phyloP scores from a whole-genome alignment of 2,888 invertebrate genomes.

The Scaptomyza cyrtandrae region DNA sequence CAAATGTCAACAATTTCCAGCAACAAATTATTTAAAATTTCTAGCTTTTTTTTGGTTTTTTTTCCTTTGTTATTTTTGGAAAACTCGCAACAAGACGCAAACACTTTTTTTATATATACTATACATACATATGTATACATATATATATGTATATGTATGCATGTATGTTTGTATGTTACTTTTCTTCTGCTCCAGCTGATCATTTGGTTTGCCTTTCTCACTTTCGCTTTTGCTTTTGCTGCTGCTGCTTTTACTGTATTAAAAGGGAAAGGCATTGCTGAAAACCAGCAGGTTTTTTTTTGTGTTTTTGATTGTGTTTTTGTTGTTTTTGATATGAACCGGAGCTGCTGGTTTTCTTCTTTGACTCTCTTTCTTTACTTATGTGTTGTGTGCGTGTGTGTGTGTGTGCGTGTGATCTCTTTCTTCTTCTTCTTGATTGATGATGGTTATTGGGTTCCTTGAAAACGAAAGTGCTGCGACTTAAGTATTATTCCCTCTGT shows the following conservation, averaged over 20 bases:
- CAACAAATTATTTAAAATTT: slow-evolving; percentile 46
- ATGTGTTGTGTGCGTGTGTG: too few species aligned
- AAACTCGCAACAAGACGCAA: slow-evolving; percentile 2
- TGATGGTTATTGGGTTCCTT: slow-evolving; percentile 18
- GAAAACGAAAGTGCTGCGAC: slow-evolving; percentile 53
- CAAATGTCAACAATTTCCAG: slow-evolving; percentile 53
- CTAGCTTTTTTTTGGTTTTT: slow-evolving; percentile 4
- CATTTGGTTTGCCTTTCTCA: slow-evolving; percentile 37
- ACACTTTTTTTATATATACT: too few species aligned
- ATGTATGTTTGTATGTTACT: background rate
- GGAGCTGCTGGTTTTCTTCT: slow-evolving; percentile 6
- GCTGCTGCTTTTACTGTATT: slow-evolving; percentile 28
- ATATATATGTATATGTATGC: background rate
- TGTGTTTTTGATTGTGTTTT: background rate
- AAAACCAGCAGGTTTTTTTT: slow-evolving; percentile 18
- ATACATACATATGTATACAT: background rate
- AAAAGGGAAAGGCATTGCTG: slow-evolving; percentile 57
- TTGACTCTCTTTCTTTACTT: background rate
- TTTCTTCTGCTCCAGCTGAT: slow-evolving; percentile 21
- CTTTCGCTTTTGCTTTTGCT: slow-evolving; percentile 48
- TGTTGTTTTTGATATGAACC: slow-evolving; percentile 8
- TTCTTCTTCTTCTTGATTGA: background rate
- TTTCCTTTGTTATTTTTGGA: slow-evolving; percentile 28
- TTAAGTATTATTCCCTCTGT: background rate
- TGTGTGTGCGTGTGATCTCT: slow-evolving; percentile 2